Conservation (phyloP, 2,113 vertebrate genomes). For the Platysteira castanea region DNA sequence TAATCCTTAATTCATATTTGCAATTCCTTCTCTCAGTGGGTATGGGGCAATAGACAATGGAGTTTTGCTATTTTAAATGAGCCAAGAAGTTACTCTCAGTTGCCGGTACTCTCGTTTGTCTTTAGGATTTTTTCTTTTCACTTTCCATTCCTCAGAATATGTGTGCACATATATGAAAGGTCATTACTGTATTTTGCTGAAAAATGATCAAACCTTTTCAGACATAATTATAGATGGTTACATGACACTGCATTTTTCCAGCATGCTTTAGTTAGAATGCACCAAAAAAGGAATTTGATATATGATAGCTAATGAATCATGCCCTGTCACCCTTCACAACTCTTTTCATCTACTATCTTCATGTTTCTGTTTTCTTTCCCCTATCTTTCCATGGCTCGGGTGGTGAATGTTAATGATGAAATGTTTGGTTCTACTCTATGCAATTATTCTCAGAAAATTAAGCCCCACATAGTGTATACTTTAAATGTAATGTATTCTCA, state of each 20-base stretch:
- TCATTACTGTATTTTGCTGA: background rate
- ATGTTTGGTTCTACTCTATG: background rate
- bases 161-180: background rate
- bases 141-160: rapidly evolving
- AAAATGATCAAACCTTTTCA: background rate
- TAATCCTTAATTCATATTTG: background rate
- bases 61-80: background rate
- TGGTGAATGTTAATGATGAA: slow-evolving; percentile 13
- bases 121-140: background rate
- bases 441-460: slow-evolving; percentile 10
- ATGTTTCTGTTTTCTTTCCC: background rate
- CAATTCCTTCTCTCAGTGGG: background rate
- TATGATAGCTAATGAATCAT: background rate
- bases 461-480: background rate
- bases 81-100: background rate
- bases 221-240: background rate
- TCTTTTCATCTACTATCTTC: background rate
- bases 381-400: background rate
- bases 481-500: background rate
- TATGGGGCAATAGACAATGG: background rate
- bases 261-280: background rate
- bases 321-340: background rate
- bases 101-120: background rate
- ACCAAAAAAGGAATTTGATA: background rate
- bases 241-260: background rate